Evolutionary conservation across 1,140 invertebrate genomes (phyloP).

Genomic region (Eurosta solidaginis): DNA sequence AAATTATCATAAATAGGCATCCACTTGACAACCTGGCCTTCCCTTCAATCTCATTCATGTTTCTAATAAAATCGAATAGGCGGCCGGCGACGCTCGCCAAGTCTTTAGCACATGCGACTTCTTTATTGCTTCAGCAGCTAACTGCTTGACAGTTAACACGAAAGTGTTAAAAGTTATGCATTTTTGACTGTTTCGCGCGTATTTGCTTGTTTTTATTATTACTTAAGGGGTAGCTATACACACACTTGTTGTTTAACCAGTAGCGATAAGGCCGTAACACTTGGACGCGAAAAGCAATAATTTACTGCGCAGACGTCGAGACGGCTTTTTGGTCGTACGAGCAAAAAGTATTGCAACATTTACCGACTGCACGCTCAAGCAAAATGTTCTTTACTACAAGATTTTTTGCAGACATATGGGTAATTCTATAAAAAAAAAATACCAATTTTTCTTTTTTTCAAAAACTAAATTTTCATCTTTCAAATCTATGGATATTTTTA

Average conservation of each 20-base stretch:
- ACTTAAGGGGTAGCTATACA: background rate
- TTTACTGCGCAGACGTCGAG: no score
- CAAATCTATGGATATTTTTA: no score
- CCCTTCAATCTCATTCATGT: background rate
- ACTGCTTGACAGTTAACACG: background rate
- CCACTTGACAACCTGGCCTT: no score
- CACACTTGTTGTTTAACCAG: background rate
- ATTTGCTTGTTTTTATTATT: background rate
- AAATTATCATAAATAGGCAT: no score
- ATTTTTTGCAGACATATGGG: background rate
- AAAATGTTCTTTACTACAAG: background rate
- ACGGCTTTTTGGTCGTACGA: no score
- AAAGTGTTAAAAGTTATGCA: slow-evolving; percentile 1
- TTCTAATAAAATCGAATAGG: background rate
- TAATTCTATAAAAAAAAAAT: no score
- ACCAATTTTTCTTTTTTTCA: no score
- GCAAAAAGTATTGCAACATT: no score
- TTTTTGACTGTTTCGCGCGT: background rate
- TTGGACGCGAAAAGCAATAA: background rate
- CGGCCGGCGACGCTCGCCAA: background rate
- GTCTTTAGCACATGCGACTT: background rate
- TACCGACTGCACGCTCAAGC: background rate
- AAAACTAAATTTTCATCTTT: no score
- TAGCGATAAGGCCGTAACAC: background rate
- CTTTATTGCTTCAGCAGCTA: no score